Evolutionary conservation across 2,888 invertebrate species (phyloP).

Genomic region (Aphodius sticticus): DNA sequence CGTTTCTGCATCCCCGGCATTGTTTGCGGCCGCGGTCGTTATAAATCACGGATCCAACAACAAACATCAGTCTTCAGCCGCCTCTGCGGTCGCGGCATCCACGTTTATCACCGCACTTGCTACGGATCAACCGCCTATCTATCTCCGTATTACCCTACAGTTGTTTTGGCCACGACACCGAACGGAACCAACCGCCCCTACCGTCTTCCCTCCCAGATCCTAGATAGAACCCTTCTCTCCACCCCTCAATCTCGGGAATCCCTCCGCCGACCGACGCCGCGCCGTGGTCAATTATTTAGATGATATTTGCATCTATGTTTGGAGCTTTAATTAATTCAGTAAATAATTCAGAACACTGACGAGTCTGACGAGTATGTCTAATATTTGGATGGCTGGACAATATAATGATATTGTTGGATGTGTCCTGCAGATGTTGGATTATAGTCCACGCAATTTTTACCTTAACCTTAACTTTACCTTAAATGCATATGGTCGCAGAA

Average conservation of each 20-base stretch:
- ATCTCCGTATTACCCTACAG: conserved; percentile 50
- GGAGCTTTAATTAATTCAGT: not conserved
- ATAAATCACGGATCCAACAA: conserved; percentile 59
- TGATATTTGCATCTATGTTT: conserved; percentile 21
- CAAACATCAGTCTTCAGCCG: conserved; percentile 57
- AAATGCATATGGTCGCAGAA: too few species aligned
- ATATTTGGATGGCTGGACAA: not conserved
- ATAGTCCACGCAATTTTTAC: not conserved
- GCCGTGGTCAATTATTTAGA: conserved; percentile 28
- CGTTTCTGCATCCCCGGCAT: conserved; percentile 40
- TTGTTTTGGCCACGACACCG: conserved; percentile 37
- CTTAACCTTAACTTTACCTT: too few species aligned
- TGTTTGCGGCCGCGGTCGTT: conserved; percentile 56
- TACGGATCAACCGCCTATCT: conserved; percentile 58
- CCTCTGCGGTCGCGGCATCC: conserved; percentile 57
- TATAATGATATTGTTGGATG: not conserved
- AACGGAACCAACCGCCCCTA: conserved; percentile 28
- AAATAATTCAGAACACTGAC: not conserved
- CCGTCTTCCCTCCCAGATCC: conserved; percentile 17
- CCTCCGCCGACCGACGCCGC: not conserved
- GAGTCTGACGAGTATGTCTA: not conserved
- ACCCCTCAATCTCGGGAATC: not conserved
- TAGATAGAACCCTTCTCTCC: conserved; percentile 17
- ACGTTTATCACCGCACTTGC: conserved; percentile 60
- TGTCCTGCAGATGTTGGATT: not conserved